Base-by-base conservation (phyloP, 23 tunicate genomes). In the Ciona savignyi region DNA sequence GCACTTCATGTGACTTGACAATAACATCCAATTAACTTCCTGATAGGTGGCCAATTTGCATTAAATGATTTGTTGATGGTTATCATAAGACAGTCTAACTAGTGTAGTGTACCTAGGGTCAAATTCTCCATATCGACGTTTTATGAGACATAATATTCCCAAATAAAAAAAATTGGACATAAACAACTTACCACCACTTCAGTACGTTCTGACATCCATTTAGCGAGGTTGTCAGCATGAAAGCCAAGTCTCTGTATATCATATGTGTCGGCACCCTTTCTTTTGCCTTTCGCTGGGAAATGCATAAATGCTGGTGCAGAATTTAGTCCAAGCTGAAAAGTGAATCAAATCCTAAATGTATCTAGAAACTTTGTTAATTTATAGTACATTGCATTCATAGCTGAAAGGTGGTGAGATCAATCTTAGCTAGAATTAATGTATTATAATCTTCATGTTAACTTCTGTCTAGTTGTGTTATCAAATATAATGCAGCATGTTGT, bases 241-340 rank as follows among this genome's bases (percentile, higher is more conserved):
- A 62, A 90, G 9, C 97, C 97, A 3, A 65, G 30, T 35, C 97
- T 42, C 27, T 89, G 96, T 3, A 89, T 90, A 22, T 90, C 90
- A 48, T 90, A 83, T 2, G 90, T 84, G 51, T 90, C 97, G 1
- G 42, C 82, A 4, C 74, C 23, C 51, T 84, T 90, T n/a, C 81
- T 80, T 34, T 83, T 83, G 2, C 85, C 82, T 70, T 83, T 90
- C 1, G 85, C 82, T 23, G 90, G 90, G 51, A 90, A 90, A 60
- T 90, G 97, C 29, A 90, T 83, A 51, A 83, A 90, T 15, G 88
- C 85, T 1, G 97, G 97, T 2, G 97, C 97, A 6, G 97, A 78
- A 30, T 75, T 83, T 63, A 90, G 32, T 29, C 88, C 88, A 27
- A 90, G 70, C 92, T 85, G 78, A 1, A 42, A 73, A 34, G 15